Evolutionary conservation across 2,113 vertebrate species (phyloP).

Genomic region (Marmota monax): DNA sequence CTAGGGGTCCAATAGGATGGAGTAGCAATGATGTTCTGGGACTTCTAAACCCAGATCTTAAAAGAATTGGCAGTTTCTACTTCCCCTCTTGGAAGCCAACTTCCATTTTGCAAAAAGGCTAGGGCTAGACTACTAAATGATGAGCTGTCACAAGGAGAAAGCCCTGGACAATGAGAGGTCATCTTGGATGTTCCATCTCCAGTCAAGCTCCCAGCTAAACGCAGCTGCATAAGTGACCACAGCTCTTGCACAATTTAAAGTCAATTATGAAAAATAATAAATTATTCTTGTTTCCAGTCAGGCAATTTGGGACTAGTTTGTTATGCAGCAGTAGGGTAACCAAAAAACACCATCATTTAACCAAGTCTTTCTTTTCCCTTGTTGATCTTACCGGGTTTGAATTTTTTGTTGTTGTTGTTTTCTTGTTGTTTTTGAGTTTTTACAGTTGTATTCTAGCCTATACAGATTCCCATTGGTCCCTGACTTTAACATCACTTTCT

Average conservation of each 20-base stretch:
- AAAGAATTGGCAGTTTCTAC: slow-evolving; percentile 6
- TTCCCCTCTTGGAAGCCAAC: slow-evolving; percentile 1
- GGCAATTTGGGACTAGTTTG: neutral
- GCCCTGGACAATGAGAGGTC: neutral
- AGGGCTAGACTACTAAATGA: neutral
- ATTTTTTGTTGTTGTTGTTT: no score
- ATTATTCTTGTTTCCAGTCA: neutral
- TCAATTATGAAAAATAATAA: neutral
- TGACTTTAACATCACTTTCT: neutral
- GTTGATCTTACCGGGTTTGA: no score
- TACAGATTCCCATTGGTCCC: neutral
- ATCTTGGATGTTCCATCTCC: neutral
- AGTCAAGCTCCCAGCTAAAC: neutral
- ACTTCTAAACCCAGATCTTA: neutral
- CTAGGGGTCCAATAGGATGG: neutral
- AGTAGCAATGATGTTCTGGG: neutral
- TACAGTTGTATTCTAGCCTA: neutral
- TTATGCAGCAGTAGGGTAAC: slow-evolving; percentile 9
- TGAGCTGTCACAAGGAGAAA: neutral
- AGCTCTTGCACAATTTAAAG: neutral
- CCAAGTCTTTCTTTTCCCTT: slow-evolving; percentile 2
- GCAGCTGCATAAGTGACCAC: neutral
- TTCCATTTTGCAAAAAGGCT: neutral
- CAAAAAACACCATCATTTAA: slow-evolving; percentile 27
- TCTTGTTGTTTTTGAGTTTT: neutral